These are phyloP conservation scores for Psix sp. DNA, from an alignment of 1,140 invertebrate species.

Conservation along the genomic window DNA sequence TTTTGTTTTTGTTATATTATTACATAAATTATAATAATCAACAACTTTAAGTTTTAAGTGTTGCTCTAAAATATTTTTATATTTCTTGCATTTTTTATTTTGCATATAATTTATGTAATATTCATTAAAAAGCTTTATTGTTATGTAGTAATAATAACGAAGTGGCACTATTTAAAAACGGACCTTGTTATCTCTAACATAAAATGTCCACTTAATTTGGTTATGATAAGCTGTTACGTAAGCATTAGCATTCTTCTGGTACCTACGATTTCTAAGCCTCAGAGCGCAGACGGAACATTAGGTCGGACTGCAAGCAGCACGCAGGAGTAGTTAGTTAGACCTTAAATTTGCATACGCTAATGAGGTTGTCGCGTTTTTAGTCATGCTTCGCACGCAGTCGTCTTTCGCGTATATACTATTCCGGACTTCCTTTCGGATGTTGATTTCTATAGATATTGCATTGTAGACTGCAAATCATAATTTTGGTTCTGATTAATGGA, in stretches of 20 bases:
- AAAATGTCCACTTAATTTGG: too few species aligned
- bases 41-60: too few species aligned
- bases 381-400: slow-evolving; percentile 74
- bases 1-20: too few species aligned
- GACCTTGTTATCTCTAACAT: too few species aligned
- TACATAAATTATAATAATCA: too few species aligned
- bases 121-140: too few species aligned
- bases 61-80: too few species aligned
- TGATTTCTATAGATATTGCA: slow-evolving; percentile 45
- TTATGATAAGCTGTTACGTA: too few species aligned
- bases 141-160: too few species aligned
- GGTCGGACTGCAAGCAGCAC: slow-evolving; percentile 63
- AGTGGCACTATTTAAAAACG: too few species aligned
- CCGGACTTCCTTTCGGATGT: slow-evolving; percentile 30
- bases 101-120: too few species aligned
- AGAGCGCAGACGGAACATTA: slow-evolving; percentile 66
- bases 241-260: slow-evolving; percentile 66
- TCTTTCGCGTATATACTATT: slow-evolving; percentile 62
- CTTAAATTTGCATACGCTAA: slow-evolving; percentile 75
- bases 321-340: slow-evolving; percentile 72
- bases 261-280: slow-evolving; percentile 67
- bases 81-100: too few species aligned
- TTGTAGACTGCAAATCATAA: slow-evolving; percentile 22
- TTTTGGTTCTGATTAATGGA: slow-evolving; percentile 41
- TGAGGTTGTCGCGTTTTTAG: slow-evolving; percentile 78